Conservation (phyloP, 2,888 invertebrate species). For the Lepidochrysops patricia region DNA sequence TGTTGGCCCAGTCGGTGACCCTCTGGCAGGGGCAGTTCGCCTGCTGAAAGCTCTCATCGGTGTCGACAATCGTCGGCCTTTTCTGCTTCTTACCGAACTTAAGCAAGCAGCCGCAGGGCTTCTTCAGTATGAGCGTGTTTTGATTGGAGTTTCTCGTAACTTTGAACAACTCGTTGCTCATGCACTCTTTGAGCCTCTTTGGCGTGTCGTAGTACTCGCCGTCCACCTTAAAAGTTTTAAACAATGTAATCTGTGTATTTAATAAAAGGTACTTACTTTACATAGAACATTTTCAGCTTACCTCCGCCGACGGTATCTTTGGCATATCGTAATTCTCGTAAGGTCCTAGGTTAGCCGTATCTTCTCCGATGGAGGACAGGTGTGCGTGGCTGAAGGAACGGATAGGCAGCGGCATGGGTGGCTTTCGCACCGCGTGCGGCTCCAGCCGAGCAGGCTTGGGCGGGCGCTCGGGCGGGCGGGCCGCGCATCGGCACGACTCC, state of each 20-base stretch:
- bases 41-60: constrained; percentile 47
- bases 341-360: constrained; percentile 61
- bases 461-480: constrained; percentile 74
- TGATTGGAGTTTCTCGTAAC: constrained; percentile 66
- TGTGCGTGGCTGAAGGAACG: constrained; percentile 37
- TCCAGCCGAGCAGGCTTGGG: constrained; percentile 66
- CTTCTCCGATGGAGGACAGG: constrained; percentile 31
- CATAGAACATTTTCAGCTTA: too few relatives aligned
- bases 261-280: too few relatives aligned
- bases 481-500: constrained; percentile 37
- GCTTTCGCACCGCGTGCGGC: constrained; percentile 45
- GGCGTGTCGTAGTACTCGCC: constrained; percentile 83
- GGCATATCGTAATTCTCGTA: constrained; percentile 88
- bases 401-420: constrained; percentile 37
- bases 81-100: constrained; percentile 56
- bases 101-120: constrained; percentile 81
- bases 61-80: constrained; percentile 48
- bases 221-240: constrained; percentile 38
- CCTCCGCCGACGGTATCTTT: constrained; percentile 72
- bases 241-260: too few relatives aligned
- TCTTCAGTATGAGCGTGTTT: constrained; percentile 75
- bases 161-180: constrained; percentile 67
- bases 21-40: constrained; percentile 74
- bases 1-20: constrained; percentile 79
- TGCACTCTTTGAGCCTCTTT: constrained; percentile 80